A percentile compares a stretch with the other conserved stretches of the same genome.
Evolutionary conservation across 2,113 vertebrate species (phyloP).

Genomic region (Taurulus bubalis): DNA sequence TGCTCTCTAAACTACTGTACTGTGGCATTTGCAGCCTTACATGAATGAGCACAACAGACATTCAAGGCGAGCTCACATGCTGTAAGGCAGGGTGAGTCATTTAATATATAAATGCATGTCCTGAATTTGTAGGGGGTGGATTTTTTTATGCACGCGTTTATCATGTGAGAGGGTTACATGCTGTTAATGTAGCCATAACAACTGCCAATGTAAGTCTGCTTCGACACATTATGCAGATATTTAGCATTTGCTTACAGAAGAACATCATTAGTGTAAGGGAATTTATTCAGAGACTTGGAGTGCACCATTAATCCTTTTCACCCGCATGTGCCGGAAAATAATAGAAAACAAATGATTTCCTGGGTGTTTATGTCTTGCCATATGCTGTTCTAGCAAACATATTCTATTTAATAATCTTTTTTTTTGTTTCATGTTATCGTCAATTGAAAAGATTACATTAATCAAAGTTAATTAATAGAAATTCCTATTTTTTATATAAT

Average conservation of each 20-base stretch:
- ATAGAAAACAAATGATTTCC: conserved; percentile 1
- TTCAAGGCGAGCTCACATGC: conserved; percentile 43
- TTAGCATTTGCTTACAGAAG: conserved; percentile 30
- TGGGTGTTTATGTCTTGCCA: neutral
- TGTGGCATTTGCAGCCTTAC: conserved; percentile 58
- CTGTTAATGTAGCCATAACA: conserved; percentile 6
- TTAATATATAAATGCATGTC: conserved; percentile 32
- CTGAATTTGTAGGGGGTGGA: conserved; percentile 2
- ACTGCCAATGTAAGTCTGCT: neutral
- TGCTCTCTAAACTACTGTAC: conserved; percentile 54
- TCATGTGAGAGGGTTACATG: conserved; percentile 6
- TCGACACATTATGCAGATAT: conserved; percentile 20
- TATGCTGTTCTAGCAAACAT: neutral
- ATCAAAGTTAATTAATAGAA: neutral
- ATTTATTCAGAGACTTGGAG: neutral
- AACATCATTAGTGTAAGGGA: conserved; percentile 2
- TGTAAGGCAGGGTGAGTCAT: conserved; percentile 56
- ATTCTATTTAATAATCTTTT: neutral
- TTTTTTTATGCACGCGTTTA: conserved; percentile 22
- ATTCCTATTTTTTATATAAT: neutral
- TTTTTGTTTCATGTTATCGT: neutral
- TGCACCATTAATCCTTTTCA: neutral
- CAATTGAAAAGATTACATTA: neutral
- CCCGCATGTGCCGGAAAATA: neutral
- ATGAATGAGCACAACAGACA: conserved; percentile 60